Evolutionary conservation across 2,888 invertebrate genomes (phyloP).

Genomic region (Cheilosia urbana): DNA sequence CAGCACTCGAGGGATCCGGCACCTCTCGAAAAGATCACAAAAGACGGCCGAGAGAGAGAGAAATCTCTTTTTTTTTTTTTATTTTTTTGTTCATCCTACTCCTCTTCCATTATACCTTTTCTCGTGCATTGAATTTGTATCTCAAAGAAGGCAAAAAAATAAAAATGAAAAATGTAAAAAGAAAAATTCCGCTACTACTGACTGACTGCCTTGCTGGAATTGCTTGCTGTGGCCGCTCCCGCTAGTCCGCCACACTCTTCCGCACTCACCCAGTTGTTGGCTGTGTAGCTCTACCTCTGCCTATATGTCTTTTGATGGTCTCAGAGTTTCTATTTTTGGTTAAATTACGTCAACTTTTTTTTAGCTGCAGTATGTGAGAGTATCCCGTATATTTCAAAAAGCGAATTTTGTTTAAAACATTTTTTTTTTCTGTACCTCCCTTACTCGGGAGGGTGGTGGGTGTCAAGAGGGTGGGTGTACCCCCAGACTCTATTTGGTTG

Average conservation of each 20-base stretch:
- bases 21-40: constrained; percentile 70
- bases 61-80: constrained; percentile 22
- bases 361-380: constrained; percentile 48
- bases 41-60: constrained; percentile 54
- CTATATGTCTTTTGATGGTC: constrained; percentile 64
- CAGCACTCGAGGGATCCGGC: constrained; percentile 70
- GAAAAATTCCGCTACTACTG: constrained; percentile 51
- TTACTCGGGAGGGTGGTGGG: background rate
- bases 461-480: too few relatives aligned
- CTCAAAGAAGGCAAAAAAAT: constrained; percentile 41
- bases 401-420: constrained; percentile 22
- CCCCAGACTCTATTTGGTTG: constrained; percentile 30
- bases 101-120: background rate
- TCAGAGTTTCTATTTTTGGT: constrained; percentile 72
- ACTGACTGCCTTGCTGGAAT: constrained; percentile 48
- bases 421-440: constrained; percentile 1
- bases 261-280: constrained; percentile 24
- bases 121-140: constrained; percentile 71
- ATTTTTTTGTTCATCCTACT: background rate
- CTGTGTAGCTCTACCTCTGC: constrained; percentile 27
- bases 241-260: constrained; percentile 26
- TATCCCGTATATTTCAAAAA: constrained; percentile 53
- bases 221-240: constrained; percentile 38
- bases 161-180: constrained; percentile 12
- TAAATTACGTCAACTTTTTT: constrained; percentile 71